These are phyloP conservation scores for Chaetorhynchus papuensis DNA, from an alignment of 2,113 vertebrate species.

Conservation along the genomic window DNA sequence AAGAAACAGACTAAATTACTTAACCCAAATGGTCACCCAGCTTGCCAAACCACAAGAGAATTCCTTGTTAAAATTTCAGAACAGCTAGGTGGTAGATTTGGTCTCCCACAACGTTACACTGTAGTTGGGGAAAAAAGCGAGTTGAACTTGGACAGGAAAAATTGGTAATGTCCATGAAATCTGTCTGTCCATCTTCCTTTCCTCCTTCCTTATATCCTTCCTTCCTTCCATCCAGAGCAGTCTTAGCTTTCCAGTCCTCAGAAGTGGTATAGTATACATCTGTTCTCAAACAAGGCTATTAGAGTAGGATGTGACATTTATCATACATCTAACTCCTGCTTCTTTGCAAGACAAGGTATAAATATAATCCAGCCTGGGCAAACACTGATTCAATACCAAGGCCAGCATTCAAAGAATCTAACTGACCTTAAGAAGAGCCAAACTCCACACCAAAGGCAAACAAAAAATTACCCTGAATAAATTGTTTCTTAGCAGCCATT, in stretches of 20 bases:
- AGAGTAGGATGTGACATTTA: neutral
- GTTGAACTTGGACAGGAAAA: neutral
- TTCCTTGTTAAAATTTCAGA: neutral
- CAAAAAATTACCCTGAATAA: neutral
- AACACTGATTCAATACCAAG: neutral
- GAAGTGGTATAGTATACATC: fast-evolving
- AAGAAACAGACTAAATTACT: neutral
- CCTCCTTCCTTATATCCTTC: neutral
- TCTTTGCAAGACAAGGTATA: neutral
- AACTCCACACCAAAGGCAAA: neutral
- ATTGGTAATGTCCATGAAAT: neutral
- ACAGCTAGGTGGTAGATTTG: neutral
- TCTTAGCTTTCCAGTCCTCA: neutral
- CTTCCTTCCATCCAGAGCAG: neutral
- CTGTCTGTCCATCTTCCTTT: neutral
- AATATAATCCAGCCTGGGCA: neutral
- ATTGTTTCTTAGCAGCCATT: neutral
- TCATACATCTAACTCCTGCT: neutral
- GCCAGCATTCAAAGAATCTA: neutral
- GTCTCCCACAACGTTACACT: neutral
- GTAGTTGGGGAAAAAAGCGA: neutral
- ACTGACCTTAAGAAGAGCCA: neutral
- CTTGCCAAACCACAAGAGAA: neutral
- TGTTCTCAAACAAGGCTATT: neutral
- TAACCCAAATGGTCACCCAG: neutral